phyloP scores from a whole-genome alignment of 2,888 invertebrate species.

The Acanthosepion pharaonis region DNA sequence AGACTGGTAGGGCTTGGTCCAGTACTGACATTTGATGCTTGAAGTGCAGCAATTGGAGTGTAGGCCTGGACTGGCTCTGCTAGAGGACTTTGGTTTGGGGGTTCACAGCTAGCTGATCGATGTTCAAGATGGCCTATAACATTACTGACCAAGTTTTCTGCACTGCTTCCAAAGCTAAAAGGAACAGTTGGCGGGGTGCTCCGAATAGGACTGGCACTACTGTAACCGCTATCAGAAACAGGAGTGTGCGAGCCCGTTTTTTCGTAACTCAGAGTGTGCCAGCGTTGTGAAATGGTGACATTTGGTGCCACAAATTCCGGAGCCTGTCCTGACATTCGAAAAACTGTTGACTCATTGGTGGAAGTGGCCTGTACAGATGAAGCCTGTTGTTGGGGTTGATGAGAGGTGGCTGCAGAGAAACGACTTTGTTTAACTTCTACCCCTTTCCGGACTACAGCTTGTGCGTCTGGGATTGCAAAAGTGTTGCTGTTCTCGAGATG shows the following conservation, averaged over 20 bases:
- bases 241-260: constrained; percentile 53
- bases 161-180: not conserved
- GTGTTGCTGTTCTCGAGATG: constrained; percentile 39
- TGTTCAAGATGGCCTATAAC: constrained; percentile 44
- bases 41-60: constrained; percentile 33
- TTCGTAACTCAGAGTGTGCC: constrained; percentile 39
- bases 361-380: constrained; percentile 40
- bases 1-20: constrained; percentile 47
- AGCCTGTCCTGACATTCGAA: constrained; percentile 25
- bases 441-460: constrained; percentile 43
- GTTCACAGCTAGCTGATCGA: constrained; percentile 47
- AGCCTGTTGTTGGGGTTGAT: constrained; percentile 35
- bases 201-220: constrained; percentile 58
- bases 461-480: constrained; percentile 44
- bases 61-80: constrained; percentile 49
- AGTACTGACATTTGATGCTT: constrained; percentile 48
- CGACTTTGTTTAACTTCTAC: constrained; percentile 3
- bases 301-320: constrained; percentile 44
- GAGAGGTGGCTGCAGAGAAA: not conserved
- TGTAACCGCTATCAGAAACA: constrained; percentile 63
- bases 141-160: not conserved
- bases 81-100: constrained; percentile 50
- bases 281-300: constrained; percentile 25
- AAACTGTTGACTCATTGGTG: not conserved
- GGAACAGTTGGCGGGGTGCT: constrained; percentile 45